Base-by-base conservation (phyloP, 2,888 invertebrate species). In the Pseudeuparius sepicola region DNA sequence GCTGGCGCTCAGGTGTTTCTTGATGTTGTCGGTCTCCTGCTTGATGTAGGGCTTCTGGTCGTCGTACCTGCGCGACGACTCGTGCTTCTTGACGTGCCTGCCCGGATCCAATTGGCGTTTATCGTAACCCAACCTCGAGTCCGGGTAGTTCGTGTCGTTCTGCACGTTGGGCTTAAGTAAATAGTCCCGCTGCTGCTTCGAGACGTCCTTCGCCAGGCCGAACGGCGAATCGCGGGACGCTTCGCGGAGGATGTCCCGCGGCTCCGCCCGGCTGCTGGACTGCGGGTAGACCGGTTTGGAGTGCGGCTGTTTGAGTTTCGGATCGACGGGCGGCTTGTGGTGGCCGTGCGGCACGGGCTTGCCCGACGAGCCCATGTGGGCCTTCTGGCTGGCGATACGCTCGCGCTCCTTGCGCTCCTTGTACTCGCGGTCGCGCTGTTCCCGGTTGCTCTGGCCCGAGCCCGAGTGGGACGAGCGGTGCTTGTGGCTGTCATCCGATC, bases 391-490 rank as follows among this genome's bases (percentile, higher is more conserved):
- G 37, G 73, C 73, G 41, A 73, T 60, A 16, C 74, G 63, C 48
- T 78, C 77, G n/a, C 68, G 61, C 34, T 70, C 68, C 29, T 71
- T 66, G 51, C 76, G 75, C 52, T 78, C 77, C 13, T 75, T 63
- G 54, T 78, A 78, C 6, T 75, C 67, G 36, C 72, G 68, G 47
- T 72, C 60, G 15, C 52, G 68, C 49, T 68, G 69, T 47, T 72
- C 63, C 58, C 14, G 66, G 55, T 36, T 64, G 54, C 34, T 61
- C 51, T 15, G 65, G 47, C 36, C 60, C 24, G 38, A 54, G 35
- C 38, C 51, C 7, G 53, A 54, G 14, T 54, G 45, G 14, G 56
- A 47, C 10, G 55, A 47, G 37, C 60, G 45, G 39, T 59, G 56
- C 42, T 60, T 58, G 41, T 60, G 55, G 6, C 52, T 45, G 44